A percentile compares a stretch with the other conserved stretches of the same genome.
phyloP scores from a whole-genome alignment of 2,888 invertebrate genomes.

The Habrosyne pyritoides region DNA sequence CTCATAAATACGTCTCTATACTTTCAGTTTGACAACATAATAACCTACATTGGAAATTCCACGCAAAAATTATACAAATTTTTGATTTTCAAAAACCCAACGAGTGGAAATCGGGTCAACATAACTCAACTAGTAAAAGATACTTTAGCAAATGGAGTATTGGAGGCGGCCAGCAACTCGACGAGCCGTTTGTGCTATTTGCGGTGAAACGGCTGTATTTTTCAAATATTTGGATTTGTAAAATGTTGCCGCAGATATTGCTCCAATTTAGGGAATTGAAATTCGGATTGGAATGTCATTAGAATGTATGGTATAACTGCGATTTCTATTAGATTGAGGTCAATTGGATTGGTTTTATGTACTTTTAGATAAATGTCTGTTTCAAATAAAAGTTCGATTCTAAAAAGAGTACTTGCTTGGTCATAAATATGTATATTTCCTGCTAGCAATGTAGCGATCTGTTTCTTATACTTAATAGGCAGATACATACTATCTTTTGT shows the following conservation, averaged over 20 bases:
- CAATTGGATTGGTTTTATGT: neutral
- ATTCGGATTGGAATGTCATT: conserved; percentile 13
- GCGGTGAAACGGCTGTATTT: conserved; percentile 25
- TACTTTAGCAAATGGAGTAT: conserved; percentile 23
- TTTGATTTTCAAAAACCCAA: conserved; percentile 21
- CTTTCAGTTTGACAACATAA: neutral
- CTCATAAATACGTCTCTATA: neutral
- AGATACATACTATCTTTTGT: no score
- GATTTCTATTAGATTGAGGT: neutral
- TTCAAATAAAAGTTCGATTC: no score
- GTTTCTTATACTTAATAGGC: no score
- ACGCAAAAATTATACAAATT: neutral
- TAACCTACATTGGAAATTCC: neutral
- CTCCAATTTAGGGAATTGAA: conserved; percentile 31
- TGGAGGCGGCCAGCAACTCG: conserved; percentile 13
- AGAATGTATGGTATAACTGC: conserved; percentile 16
- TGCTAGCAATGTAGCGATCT: no score
- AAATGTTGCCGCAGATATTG: conserved; percentile 36
- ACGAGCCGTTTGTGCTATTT: conserved; percentile 34
- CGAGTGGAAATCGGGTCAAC: conserved; percentile 23
- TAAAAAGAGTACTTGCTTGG: no score
- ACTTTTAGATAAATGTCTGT: no score
- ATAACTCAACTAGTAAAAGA: conserved; percentile 18
- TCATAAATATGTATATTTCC: no score
- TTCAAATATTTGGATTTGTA: conserved; percentile 13